Base-by-base conservation (phyloP, 53 echinoderm and acorn worm genomes). In the Antedon mediterranea region DNA sequence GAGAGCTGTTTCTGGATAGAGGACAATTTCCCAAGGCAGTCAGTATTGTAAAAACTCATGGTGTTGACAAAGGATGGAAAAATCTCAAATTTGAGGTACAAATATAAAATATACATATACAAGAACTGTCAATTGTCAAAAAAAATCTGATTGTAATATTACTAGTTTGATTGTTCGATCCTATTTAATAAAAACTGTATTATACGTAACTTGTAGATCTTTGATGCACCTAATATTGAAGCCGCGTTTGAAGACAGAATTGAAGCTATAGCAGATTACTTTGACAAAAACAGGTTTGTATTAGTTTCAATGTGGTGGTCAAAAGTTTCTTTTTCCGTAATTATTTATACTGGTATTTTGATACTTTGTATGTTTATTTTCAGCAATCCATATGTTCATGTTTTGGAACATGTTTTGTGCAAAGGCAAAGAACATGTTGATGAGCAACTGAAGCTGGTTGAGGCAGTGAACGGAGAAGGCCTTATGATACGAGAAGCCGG, bases 211-310 rank as follows among this genome's bases (percentile, higher is more conserved):
- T 81, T 43, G 43, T 75, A 81, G 43, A 73, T 81, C 15, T 81
- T 81, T 75, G 81, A 81, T 72, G 75, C 81, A 43, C 81, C 81
- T 28, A 81, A 81, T 30, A 43, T 81, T 28, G 75, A 43, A 30
- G 73, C 33, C 3, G 41, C 3, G 74, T 81, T 81, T 75, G 81
- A 81, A 41, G 14, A 81, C 28, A 34, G 81, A 31, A 81, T 81
- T 18, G 43, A 81, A 42, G 75, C 43, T 30, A 15, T 81, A 0
- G 75, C n/a, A 31, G 43, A 81, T 6, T 81, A 81, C 29, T 81
- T 81, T 34, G 29, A 74, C 30, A 30, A 74, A 43, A 72, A 81
- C 75, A 43, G 74, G 81, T 81, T 28, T 74, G 23, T 43, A 8
- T 33, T 32, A 1, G 6, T 31, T 75, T 75, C 4, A 20, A 37